phyloP scores from a whole-genome alignment of 1,140 invertebrate species.

The Cydia strobilella region DNA sequence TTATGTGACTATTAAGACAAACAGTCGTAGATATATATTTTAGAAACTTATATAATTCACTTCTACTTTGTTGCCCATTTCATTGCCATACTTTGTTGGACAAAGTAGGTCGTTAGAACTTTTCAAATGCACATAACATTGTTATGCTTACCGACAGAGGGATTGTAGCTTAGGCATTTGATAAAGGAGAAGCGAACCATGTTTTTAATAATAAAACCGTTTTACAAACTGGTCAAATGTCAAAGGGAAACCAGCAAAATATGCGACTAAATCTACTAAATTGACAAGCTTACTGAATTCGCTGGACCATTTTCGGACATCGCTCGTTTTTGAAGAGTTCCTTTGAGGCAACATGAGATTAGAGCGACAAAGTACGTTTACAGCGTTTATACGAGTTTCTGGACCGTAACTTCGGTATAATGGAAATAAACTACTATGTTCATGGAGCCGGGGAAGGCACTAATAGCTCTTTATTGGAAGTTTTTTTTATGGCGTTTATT shows the following conservation, averaged over 20 bases:
- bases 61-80: background rate
- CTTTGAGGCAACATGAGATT: constrained; percentile 1
- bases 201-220: no score
- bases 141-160: no score
- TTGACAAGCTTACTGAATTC: background rate
- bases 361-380: background rate
- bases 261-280: background rate
- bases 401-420: background rate
- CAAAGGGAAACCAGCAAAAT: background rate
- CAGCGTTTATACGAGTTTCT: background rate
- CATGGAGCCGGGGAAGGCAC: background rate
- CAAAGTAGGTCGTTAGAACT: no score
- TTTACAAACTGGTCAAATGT: background rate
- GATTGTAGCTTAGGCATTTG: no score
- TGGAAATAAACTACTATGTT: background rate
- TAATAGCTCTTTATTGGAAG: constrained; percentile 11
- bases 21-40: no score
- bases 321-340: background rate
- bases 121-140: no score
- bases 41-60: no score
- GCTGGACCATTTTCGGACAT: background rate
- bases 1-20: no score
- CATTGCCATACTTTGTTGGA: no score
- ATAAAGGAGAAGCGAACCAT: no score
- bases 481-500: background rate